Evolutionary conservation across 2,888 invertebrate genomes (phyloP).

Genomic region (Cantharis nigra): DNA sequence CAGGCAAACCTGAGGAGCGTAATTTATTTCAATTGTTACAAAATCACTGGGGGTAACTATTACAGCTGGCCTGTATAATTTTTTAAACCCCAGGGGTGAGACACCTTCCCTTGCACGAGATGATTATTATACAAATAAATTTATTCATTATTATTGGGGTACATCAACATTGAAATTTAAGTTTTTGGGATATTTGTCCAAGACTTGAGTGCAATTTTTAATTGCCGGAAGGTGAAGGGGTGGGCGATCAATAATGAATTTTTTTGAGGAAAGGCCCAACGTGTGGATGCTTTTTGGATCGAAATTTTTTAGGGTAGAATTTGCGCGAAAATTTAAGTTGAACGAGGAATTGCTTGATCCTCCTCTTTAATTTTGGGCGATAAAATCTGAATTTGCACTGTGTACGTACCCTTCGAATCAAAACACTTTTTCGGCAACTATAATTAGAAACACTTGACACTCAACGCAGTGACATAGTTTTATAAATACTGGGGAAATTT

Average conservation of each 20-base stretch:
- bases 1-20: neutral
- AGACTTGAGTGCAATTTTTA: neutral
- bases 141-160: neutral
- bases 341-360: neutral
- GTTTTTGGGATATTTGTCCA: neutral
- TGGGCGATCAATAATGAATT: neutral
- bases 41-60: neutral
- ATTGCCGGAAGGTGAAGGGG: neutral
- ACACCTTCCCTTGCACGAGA: neutral
- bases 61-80: neutral
- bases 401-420: neutral
- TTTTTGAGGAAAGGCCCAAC: neutral
- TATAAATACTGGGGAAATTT: neutral
- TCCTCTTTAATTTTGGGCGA: neutral
- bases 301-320: neutral
- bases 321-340: too few relatives aligned
- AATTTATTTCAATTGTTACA: slow-evolving; percentile 3
- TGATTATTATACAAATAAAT: neutral
- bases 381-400: neutral
- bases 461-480: neutral
- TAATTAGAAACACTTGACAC: neutral
- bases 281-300: neutral
- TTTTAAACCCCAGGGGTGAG: neutral
- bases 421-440: neutral
- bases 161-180: neutral